Evolutionary conservation across 2,888 invertebrate species (phyloP), one percentile per base, ranked within the genome.

Genomic region (Liodrosophila aerea): DNA sequence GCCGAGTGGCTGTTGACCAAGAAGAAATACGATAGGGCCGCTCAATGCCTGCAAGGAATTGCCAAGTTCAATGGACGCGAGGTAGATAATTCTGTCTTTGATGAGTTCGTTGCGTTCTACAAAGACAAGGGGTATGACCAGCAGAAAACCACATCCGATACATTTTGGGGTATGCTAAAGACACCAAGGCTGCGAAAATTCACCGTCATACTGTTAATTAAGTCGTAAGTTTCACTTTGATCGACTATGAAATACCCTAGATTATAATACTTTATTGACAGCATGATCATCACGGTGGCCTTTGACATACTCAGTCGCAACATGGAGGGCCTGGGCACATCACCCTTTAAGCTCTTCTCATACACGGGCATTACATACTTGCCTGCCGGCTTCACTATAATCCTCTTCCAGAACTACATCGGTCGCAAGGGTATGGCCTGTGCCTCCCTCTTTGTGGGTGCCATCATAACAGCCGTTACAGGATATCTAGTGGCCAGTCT

Each of bases 1-100:
- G 92, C 92, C 0, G 91, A 92, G 71, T 93, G 93, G 93, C 78
- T 93, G 22, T 87, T 92, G 9, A 91, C 92, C 61, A 91, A 91
- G 73, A 91, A 91, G 0, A 85, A 89, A 49, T 89, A 89, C 2
- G 90, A 91, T 8, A 87, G 90, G 50, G 92, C 93, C 0, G 89
- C 92, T 1, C 66, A 84, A 7, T 91, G 91, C 63, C 91, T 92
- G 60, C 88, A 89, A 58, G 88, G 88, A 56, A 91, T 93, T 11
- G 93, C 93, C 1, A 90, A 89, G 67, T 88, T 91, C 57, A 93
- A 93, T 81, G 85, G 89, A 5, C 89, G 88, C 30, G 67, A 74
- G 2, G 88, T 92, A 8, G 87, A 89, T 2, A 88, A 90, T 1
- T 85, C 87, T 16, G 87, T 89, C 0, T 88, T 91, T 12, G 89